A percentile compares a stretch with the other conserved stretches of the same genome.
phyloP scores from a whole-genome alignment of 1,140 invertebrate species.

The Drosophila ambigua region DNA sequence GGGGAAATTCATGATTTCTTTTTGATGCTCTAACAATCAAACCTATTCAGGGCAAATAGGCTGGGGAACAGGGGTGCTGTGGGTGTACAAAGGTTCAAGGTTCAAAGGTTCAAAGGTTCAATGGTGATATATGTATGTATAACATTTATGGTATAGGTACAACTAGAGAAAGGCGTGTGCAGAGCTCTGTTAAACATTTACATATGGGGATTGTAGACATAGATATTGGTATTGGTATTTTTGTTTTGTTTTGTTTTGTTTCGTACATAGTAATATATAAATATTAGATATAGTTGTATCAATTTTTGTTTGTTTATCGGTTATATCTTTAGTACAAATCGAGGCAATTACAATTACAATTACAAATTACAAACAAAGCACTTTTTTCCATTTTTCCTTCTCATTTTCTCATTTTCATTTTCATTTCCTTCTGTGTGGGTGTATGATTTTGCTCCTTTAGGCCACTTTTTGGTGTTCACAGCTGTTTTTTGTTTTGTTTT shows the following conservation, averaged over 20 bases:
- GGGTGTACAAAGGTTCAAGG: neutral
- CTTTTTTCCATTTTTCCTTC: conserved; percentile 38
- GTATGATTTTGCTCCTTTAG: conserved; percentile 47
- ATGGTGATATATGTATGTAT: conserved; percentile 14
- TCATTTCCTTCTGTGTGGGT: conserved; percentile 17
- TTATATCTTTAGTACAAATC: conserved; percentile 76
- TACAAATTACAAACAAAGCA: conserved; percentile 51
- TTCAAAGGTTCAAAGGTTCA: too few relatives aligned
- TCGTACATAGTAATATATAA: conserved; percentile 30
- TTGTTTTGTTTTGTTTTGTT: neutral
- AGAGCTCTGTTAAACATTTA: conserved; percentile 10
- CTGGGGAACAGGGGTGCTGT: conserved; percentile 10
- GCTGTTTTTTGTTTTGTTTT: conserved; percentile 39
- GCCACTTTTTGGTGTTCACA: conserved; percentile 82
- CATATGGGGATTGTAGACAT: conserved; percentile 11
- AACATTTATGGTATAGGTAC: conserved; percentile 45
- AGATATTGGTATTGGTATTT: conserved; percentile 4
- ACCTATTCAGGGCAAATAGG: conserved; percentile 44
- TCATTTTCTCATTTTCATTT: conserved; percentile 13
- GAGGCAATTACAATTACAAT: conserved; percentile 57
- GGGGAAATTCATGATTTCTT: neutral
- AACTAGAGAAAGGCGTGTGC: conserved; percentile 36
- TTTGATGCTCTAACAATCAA: conserved; percentile 39
- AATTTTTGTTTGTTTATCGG: conserved; percentile 49
- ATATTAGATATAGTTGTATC: conserved; percentile 43